Evolutionary conservation across 2,888 invertebrate genomes (phyloP).

Genomic region (Microctonus hyperodae): DNA sequence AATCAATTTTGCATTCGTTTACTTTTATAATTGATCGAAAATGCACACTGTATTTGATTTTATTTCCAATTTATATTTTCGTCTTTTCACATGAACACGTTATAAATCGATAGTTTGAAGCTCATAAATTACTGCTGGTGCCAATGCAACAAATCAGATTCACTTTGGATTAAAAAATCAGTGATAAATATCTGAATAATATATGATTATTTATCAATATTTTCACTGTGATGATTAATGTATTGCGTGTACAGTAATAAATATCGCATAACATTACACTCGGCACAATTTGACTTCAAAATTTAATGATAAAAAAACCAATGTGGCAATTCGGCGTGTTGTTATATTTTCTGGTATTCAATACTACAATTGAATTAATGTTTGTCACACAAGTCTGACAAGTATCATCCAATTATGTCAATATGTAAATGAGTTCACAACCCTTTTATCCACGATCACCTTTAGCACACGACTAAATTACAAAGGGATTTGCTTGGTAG

Average conservation of each 20-base stretch:
- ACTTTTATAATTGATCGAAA: too few species aligned
- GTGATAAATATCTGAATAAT: too few species aligned
- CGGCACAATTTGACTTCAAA: neutral
- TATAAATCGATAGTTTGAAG: constrained; percentile 20
- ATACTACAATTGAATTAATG: neutral
- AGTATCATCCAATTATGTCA: neutral
- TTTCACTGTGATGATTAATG: too few species aligned
- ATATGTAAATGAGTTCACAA: neutral
- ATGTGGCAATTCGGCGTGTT: too few species aligned
- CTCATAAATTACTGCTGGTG: neutral
- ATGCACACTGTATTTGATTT: too few species aligned
- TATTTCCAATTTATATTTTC: too few species aligned
- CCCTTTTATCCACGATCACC: neutral
- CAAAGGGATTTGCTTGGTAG: constrained; percentile 14
- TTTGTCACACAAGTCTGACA: neutral
- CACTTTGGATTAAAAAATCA: constrained; percentile 15
- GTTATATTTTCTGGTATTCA: too few species aligned
- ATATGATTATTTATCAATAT: too few species aligned
- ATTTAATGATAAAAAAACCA: too few species aligned
- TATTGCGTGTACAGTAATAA: too few species aligned
- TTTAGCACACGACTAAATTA: neutral
- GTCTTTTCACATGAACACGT: neutral
- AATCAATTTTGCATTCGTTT: too few species aligned
- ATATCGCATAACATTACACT: too few species aligned
- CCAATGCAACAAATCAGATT: neutral